These are phyloP conservation scores for Colius striatus DNA, from an alignment of 2,113 vertebrate species.

Conservation along the genomic window DNA sequence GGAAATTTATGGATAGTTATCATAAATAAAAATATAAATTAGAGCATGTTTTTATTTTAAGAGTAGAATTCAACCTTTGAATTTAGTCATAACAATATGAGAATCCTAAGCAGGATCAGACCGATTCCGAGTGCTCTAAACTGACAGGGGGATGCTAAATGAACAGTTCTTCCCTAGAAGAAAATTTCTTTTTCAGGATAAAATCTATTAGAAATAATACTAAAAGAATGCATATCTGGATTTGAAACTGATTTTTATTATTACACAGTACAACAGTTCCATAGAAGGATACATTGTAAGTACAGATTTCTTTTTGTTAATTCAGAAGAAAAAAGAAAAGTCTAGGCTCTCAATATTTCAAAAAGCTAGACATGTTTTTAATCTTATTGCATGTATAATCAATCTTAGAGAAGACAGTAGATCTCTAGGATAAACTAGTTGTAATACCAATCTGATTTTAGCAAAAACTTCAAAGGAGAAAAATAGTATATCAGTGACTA, in stretches of 20 bases:
- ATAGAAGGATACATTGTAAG: not conserved
- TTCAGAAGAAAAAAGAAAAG: not conserved
- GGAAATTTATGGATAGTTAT: not conserved
- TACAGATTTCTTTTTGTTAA: not conserved
- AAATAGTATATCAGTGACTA: conserved; percentile 2
- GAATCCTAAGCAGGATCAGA: not conserved
- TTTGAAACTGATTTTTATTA: not conserved
- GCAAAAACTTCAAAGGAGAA: not conserved
- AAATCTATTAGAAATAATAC: not conserved
- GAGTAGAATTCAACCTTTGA: not conserved
- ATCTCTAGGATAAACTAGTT: not conserved
- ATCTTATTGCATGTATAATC: not conserved
- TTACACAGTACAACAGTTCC: not conserved
- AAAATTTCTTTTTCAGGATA: not conserved
- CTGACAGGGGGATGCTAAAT: not conserved
- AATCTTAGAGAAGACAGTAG: not conserved
- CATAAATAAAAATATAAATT: not conserved
- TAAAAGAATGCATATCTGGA: not conserved
- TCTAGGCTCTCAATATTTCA: not conserved
- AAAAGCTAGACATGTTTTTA: not conserved
- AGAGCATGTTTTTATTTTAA: conserved; percentile 2
- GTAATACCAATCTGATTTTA: not conserved
- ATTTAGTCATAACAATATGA: not conserved
- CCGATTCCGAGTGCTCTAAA: not conserved
- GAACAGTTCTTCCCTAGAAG: not conserved